Conservation (phyloP, 1,140 invertebrate species). For the Sycophila sp. region DNA sequence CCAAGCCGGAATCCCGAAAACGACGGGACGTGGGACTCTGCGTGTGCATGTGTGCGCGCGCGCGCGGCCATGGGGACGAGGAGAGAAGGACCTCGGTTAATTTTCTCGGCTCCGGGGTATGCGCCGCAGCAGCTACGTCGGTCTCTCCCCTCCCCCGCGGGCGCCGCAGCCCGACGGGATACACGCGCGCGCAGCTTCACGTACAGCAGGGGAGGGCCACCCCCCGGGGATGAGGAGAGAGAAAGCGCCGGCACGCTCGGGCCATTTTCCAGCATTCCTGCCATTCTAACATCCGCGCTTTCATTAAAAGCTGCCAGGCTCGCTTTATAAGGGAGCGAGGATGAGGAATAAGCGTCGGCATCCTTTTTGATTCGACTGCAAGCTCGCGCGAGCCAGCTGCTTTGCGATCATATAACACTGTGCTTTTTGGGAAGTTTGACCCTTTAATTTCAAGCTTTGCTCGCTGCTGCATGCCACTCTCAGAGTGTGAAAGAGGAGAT, state of each 20-base stretch:
- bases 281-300: conserved; percentile 57
- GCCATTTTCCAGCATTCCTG: conserved; percentile 57
- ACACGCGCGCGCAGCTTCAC: not conserved
- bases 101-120: conserved; percentile 4
- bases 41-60: not conserved
- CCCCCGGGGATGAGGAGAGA: not conserved
- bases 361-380: not conserved
- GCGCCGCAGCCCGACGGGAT: conserved; percentile 28
- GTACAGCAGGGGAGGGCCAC: not conserved
- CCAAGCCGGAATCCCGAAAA: too few relatives aligned
- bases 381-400: too few relatives aligned
- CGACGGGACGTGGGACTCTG: too few relatives aligned
- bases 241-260: not conserved
- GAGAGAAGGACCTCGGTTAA: not conserved
- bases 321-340: not conserved
- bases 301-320: conserved; percentile 53
- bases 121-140: not conserved
- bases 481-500: too few relatives aligned
- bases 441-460: too few relatives aligned
- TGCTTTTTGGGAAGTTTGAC: too few relatives aligned
- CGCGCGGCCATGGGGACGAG: not conserved
- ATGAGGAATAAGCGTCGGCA: not conserved
- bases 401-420: too few relatives aligned
- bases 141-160: not conserved
- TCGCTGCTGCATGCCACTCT: too few relatives aligned